Conservation (phyloP, 2,888 invertebrate genomes). For the Dicyrtomina minuta region DNA sequence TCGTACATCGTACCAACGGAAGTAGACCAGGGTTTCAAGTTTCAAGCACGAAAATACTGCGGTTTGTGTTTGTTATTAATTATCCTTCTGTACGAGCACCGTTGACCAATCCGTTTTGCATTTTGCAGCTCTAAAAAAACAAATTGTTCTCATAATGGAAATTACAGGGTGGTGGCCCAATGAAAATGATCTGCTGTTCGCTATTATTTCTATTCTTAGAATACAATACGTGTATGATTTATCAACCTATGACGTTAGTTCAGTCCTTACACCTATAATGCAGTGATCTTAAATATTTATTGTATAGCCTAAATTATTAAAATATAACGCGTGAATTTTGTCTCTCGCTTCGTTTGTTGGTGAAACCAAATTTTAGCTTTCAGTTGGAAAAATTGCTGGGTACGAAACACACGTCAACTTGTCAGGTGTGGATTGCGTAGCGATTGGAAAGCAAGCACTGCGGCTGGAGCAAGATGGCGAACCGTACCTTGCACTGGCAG, state of each 20-base stretch:
- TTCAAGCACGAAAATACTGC: no score
- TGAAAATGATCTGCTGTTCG: background rate
- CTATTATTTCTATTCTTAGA: background rate
- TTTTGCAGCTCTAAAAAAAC: background rate
- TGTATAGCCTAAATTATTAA: no score
- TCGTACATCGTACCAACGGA: no score
- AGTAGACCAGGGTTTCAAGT: no score
- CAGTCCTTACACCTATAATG: no score
- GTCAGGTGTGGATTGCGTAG: slow-evolving; percentile 17
- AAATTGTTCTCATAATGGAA: background rate
- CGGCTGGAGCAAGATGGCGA: background rate
- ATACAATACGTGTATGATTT: slow-evolving; percentile 14
- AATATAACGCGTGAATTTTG: no score
- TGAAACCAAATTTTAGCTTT: no score
- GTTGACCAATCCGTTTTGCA: background rate
- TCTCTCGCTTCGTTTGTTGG: no score
- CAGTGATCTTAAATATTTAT: no score
- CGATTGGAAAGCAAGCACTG: slow-evolving; percentile 25
- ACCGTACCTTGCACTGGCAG: slow-evolving; percentile 1
- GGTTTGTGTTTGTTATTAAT: no score
- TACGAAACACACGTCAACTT: slow-evolving; percentile 10
- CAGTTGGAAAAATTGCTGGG: slow-evolving; percentile 19
- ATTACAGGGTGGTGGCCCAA: slow-evolving; percentile 13
- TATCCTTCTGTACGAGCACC: no score
- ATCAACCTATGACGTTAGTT: slow-evolving; percentile 3